Conservation (phyloP, 1,140 invertebrate species). For the Stenopsyche tienmushanensis region DNA sequence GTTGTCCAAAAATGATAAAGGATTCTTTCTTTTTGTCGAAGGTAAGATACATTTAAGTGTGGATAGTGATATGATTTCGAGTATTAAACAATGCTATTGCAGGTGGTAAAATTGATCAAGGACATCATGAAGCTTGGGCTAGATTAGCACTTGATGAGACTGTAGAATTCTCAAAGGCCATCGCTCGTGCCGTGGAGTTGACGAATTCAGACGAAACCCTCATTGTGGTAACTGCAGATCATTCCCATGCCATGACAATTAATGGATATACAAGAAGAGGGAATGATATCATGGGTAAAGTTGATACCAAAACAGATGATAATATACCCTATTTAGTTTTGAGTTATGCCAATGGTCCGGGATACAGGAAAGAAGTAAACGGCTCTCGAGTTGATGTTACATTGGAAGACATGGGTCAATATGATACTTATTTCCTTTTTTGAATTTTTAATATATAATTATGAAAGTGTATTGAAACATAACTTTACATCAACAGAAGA, state of each 20-base stretch:
- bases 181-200: slow-evolving; percentile 55
- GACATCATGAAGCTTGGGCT: slow-evolving; percentile 73
- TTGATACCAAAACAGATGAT: slow-evolving; percentile 57
- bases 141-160: slow-evolving; percentile 66
- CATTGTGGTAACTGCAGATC: slow-evolving; percentile 67
- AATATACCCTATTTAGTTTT: slow-evolving; percentile 70
- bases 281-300: slow-evolving; percentile 63
- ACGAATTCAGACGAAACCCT: slow-evolving; percentile 61
- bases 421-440: neutral
- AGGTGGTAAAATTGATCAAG: slow-evolving; percentile 77
- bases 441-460: too few species aligned
- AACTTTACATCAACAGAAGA: slow-evolving; percentile 1
- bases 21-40: slow-evolving; percentile 72
- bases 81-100: neutral
- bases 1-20: slow-evolving; percentile 66
- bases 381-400: slow-evolving; percentile 23
- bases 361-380: slow-evolving; percentile 49
- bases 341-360: slow-evolving; percentile 75
- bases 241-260: slow-evolving; percentile 65
- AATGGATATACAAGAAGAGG: slow-evolving; percentile 70
- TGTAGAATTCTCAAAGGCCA: slow-evolving; percentile 60
- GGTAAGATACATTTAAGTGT: slow-evolving; percentile 49
- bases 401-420: too few species aligned
- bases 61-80: too few species aligned
- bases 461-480: too few species aligned